Evolutionary conservation across 2,888 invertebrate genomes (phyloP).

Genomic region (Heliconius erato): DNA sequence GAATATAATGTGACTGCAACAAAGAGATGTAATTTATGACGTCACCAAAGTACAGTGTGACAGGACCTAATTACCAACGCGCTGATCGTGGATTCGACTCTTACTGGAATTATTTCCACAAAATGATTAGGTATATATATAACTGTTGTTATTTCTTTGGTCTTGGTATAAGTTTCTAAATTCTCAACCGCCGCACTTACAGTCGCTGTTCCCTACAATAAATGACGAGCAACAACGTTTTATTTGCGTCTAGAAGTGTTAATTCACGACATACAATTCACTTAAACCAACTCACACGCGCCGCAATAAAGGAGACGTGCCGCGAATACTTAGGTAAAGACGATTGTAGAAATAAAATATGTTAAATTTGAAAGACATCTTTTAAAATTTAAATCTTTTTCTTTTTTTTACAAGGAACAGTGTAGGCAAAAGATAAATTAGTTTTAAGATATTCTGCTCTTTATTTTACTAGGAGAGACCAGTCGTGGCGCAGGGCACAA

Average conservation of each 20-base stretch:
- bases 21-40: background rate
- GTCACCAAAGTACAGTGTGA: background rate
- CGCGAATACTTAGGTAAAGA: slow-evolving; percentile 13
- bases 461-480: no score
- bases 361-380: background rate
- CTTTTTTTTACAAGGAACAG: no score
- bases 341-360: background rate
- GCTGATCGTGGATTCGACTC: background rate
- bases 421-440: no score
- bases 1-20: background rate
- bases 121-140: no score
- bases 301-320: slow-evolving; percentile 21
- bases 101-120: background rate
- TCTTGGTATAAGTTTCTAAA: background rate
- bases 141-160: no score
- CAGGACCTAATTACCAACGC: background rate
- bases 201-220: background rate
- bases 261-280: slow-evolving; percentile 6
- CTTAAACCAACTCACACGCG: slow-evolving; percentile 11
- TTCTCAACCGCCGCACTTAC: background rate
- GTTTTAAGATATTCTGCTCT: no score
- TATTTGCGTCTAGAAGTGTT: slow-evolving; percentile 5
- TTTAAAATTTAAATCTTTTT: background rate
- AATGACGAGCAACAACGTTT: background rate
- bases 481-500: no score